Base-by-base conservation (phyloP, 1,140 invertebrate genomes). In the Zaprionus capensis region DNA sequence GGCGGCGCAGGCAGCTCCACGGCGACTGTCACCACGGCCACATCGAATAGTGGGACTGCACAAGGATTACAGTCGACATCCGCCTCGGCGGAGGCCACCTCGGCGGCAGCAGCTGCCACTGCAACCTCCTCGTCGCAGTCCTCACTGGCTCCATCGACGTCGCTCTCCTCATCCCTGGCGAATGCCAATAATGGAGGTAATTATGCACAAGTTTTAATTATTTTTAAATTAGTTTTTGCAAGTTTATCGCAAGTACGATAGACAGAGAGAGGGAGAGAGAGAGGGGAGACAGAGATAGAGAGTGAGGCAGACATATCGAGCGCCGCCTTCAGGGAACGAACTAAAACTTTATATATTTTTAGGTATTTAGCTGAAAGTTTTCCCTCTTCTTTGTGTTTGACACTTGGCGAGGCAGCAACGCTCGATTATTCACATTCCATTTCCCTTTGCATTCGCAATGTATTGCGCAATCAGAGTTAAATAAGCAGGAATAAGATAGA, bases 101-200 rank as follows among this genome's bases (percentile, higher is more conserved):
- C 88, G 24, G 73, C 90, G 20, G 87, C 85, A 53, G 66, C 72
- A 36, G 68, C 75, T 20, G 63, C 73, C 36, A 74, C 73, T 12
- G 80, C 82, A 61, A 85, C 81, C 26, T 84, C 82, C 55, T 83
- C 90, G 26, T 90, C 86, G n/a, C 82, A 86, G 26, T 88, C 91
- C 14, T 83, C 90, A 31, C 73, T 87, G 28, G 77, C 91, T 38
- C 81, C 91, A 26, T 87, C 86, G 44, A 83, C 88, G 17, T 79
- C 87, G 26, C 75, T 86, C 20, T 92, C 91, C 79, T 92, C 91
- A 62, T 92, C 91, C 62, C 78, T 92, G 82, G 88, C 91, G 77
- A 92, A 92, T 81, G 85, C 85, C 91, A 92, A 92, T 92, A 92
- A 92, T 91, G 91, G 91, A 92, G 91, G 91, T 92, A 92, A 92